Base-by-base conservation (phyloP, 1,140 invertebrate genomes). In the Dinoponera quadriceps region DNA sequence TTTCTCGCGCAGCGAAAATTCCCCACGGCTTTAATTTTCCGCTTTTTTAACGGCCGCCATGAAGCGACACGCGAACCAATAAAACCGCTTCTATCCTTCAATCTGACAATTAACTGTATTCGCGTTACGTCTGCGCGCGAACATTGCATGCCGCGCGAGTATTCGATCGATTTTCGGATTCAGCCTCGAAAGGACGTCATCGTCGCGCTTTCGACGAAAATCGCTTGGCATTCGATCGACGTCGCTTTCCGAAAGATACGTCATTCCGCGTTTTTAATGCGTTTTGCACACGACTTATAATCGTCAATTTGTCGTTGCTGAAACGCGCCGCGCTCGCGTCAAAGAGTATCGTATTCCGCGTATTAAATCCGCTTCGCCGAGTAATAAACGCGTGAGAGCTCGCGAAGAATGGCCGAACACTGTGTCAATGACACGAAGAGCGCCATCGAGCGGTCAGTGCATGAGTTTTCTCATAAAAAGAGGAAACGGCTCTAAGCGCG, bases 101-200 rank as follows among this genome's bases (percentile, higher is more conserved):
- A 57, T 69, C 49, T 57, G 51, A 78, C 63, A 69, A 78, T 57
- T 78, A 66, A 78, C 20, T 55, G 68, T 44, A 44, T 55, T 78
- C 22, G 22, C 63, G 22, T 25, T 57, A 54, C 25, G 49, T 66
- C 38, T 11, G 9, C 44, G 60, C 62, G 55, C 48, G 22, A 54
- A 7, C 2, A 33, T 33, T 33, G 2, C 5, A 33, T 38, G 20
- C 11, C 51, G n/a, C 16, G 29, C 73, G 44, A 51, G 11, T 59
- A 59, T n/a, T 27, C 27, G n/a, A 68, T 54, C 62, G 49, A 68
- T 57, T 78, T 75, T 78, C 25, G 11, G 7, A 27, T 25, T 44
- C 4, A 20, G 4, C 38, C 68, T 54, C 22, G n/a, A 44, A 44
- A 22, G 55, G 29, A 44, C 22, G 16, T 18, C 25, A 25, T 18